Base-by-base conservation (phyloP, 2,113 vertebrate species). In the Mus pahari region DNA sequence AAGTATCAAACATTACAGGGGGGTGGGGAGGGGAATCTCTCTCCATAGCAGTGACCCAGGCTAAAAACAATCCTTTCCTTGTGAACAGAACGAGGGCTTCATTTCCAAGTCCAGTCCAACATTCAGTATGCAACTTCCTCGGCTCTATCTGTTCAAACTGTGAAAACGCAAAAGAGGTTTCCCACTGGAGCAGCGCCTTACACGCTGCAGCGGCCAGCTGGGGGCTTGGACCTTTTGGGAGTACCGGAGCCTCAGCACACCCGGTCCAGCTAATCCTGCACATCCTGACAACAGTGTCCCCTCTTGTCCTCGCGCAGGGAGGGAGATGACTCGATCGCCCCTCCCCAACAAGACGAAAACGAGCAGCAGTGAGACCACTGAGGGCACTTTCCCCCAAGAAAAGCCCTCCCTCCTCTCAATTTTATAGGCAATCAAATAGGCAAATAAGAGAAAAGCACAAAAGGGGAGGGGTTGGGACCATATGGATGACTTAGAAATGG, bases 11-110 rank as follows among this genome's bases (percentile, higher is more conserved):
- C 98, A 98, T 99, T 98, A 98, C 98, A 98, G 98, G 98, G 95
- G 97, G 97, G 92, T 95, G 1, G 1, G 3, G 60, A 96, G 98
- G 98, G 98, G 98, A 97, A 97, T 94, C 97, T 98, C 97, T 92
- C 98, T 98, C 98, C 91, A 97, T 98, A 98, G 98, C 98, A 98
- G 96, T 98, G 98, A 98, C 98, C 98, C 98, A 97, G 97, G 98
- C 97, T 98, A 98, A 98, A 97, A 99, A 98, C 98, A 98, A 99
- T 98, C 97, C 98, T 98, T 98, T 98, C 98, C 98, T 99, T 99
- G 98, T 98, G 98, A 98, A 98, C 98, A 9, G 98, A 98, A 98
- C 97, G 98, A 98, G 83, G 86, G 96, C 98, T 98, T 97, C 96
- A 5, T 97, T 98, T 98, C 98, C 97, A 50, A 98, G 98, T 97